Conservation (phyloP, 2,113 vertebrate species). For the Tapirus terrestris region DNA sequence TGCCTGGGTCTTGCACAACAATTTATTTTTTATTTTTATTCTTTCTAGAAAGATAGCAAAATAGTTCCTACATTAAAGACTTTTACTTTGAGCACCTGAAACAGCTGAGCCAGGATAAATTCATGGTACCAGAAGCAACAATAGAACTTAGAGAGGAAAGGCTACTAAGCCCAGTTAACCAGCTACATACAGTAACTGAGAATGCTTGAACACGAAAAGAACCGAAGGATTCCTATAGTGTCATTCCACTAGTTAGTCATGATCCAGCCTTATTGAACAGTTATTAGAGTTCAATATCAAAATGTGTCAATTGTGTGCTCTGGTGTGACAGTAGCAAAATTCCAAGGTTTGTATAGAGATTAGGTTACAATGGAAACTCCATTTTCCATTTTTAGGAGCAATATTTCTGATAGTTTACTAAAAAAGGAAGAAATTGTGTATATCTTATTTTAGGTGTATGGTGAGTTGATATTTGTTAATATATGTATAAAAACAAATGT, state of each 20-base stretch:
- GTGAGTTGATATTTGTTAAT: background rate
- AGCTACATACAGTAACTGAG: slow-evolving; percentile 38
- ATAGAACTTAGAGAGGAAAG: slow-evolving; percentile 58
- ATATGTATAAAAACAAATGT: background rate
- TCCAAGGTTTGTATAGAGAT: background rate
- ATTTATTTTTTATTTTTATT: slow-evolving; percentile 64
- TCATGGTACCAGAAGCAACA: slow-evolving; percentile 66
- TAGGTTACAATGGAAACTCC: slow-evolving; percentile 4
- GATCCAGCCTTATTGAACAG: slow-evolving; percentile 14
- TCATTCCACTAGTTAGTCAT: slow-evolving; percentile 60
- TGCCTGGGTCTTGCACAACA: background rate
- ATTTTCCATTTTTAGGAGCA: background rate
- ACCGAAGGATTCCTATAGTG: slow-evolving; percentile 53
- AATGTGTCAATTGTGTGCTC: background rate
- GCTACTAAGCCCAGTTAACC: slow-evolving; percentile 57
- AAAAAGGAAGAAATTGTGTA: background rate
- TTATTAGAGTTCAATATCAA: slow-evolving; percentile 28
- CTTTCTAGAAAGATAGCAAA: slow-evolving; percentile 38
- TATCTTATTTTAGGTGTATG: background rate
- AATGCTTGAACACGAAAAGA: slow-evolving; percentile 61
- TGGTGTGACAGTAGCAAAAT: slow-evolving; percentile 48
- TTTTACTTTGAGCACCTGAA: slow-evolving; percentile 22
- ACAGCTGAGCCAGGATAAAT: slow-evolving; percentile 50
- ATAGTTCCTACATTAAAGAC: background rate
- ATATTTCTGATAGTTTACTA: background rate